Conservation (phyloP, 2,888 invertebrate species). For the Drosophila anomelani region DNA sequence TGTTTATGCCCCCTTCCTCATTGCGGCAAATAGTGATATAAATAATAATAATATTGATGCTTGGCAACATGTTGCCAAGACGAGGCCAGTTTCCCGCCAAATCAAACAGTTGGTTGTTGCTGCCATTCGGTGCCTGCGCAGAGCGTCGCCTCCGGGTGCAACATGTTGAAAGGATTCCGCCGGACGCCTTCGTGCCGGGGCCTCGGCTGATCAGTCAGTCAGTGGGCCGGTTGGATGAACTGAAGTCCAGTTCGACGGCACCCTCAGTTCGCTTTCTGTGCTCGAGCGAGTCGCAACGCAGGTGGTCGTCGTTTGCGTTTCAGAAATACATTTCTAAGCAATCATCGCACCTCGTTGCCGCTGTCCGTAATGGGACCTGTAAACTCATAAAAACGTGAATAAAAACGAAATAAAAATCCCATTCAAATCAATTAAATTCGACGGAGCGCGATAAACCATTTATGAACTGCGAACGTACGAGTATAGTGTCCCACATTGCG, state of each 20-base stretch:
- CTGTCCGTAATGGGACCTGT: conserved; percentile 21
- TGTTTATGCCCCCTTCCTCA: conserved; percentile 29
- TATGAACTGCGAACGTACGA: conserved; percentile 11
- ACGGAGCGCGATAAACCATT: conserved; percentile 18
- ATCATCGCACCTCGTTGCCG: conserved; percentile 30
- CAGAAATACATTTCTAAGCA: not conserved
- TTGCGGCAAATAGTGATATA: conserved; percentile 19
- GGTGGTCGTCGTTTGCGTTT: conserved; percentile 19
- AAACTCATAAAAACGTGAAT: conserved; percentile 45
- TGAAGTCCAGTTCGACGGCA: conserved; percentile 7
- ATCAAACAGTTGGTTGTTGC: conserved; percentile 15
- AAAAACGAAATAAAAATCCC: conserved; percentile 19
- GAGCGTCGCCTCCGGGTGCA: conserved; percentile 30
- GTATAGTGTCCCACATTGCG: conserved; percentile 29
- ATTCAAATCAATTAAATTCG: conserved; percentile 28
- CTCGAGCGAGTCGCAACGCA: conserved; percentile 62
- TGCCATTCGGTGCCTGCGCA: conserved; percentile 30
- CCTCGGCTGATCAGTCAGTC: conserved; percentile 66
- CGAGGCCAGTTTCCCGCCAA: conserved; percentile 26
- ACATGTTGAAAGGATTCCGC: conserved; percentile 56
- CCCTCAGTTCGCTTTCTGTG: conserved; percentile 69
- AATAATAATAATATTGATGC: conserved; percentile 11
- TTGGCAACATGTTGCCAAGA: conserved; percentile 59
- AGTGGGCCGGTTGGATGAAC: conserved; percentile 42
- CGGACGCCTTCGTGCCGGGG: conserved; percentile 39